Conservation (phyloP, 1,140 invertebrate genomes). For the Zaprionus ghesquierei region DNA sequence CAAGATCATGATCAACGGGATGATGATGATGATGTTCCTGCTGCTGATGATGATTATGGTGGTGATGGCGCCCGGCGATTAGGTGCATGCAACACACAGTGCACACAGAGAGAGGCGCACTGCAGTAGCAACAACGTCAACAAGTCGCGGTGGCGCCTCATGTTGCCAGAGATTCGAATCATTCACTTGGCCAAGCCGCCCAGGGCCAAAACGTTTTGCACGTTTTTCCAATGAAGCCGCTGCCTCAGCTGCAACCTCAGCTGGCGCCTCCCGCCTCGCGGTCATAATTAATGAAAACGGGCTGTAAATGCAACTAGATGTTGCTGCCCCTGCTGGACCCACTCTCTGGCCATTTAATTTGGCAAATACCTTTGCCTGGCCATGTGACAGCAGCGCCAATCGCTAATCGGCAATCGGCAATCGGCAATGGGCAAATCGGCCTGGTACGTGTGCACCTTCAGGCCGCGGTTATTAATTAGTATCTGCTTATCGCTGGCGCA, state of each 20-base stretch:
- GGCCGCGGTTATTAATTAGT: constrained; percentile 71
- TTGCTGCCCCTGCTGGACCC: too few relatives aligned
- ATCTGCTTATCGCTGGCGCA: constrained; percentile 69
- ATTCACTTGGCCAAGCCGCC: constrained; percentile 70
- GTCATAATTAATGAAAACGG: constrained; percentile 78
- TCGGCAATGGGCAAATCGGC: background rate
- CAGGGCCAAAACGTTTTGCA: constrained; percentile 66
- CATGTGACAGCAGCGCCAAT: constrained; percentile 59
- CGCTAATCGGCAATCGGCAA: background rate
- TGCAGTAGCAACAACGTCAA: constrained; percentile 20
- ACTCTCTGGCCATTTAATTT: constrained; percentile 43
- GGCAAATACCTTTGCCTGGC: constrained; percentile 37
- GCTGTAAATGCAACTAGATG: constrained; percentile 35
- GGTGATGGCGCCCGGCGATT: constrained; percentile 68
- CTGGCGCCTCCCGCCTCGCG: constrained; percentile 43
- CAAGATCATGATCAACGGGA: constrained; percentile 34
- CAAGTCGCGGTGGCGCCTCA: constrained; percentile 60
- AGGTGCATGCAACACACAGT: constrained; percentile 63
- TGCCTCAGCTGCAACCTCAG: constrained; percentile 10
- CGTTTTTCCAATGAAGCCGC: constrained; percentile 78
- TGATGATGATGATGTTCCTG: constrained; percentile 45
- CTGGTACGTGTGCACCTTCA: constrained; percentile 15
- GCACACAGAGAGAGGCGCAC: background rate
- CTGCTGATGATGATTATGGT: constrained; percentile 51
- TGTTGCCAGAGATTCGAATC: constrained; percentile 63